phyloP scores from a whole-genome alignment of 2,888 invertebrate genomes.

The Drosophila lacicola region DNA sequence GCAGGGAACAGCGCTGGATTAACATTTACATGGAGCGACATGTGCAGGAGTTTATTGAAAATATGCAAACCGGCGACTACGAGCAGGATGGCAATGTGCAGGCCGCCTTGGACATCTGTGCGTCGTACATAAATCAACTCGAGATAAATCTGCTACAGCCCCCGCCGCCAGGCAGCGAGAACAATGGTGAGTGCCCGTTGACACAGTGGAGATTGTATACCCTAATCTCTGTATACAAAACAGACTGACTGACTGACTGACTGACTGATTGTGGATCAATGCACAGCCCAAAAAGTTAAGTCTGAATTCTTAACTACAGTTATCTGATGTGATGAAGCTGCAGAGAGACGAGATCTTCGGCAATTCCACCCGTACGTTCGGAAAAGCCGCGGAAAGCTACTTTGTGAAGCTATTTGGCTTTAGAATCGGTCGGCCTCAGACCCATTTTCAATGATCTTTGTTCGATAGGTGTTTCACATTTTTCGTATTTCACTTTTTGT shows the following conservation, averaged over 20 bases:
- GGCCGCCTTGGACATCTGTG: constrained; percentile 82
- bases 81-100: constrained; percentile 82
- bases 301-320: no score
- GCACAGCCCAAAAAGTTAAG: no score
- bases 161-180: constrained; percentile 69
- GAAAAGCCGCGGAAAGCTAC: no score
- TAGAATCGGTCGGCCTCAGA: no score
- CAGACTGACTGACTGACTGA: not conserved
- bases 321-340: no score
- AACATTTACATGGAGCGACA: constrained; percentile 85
- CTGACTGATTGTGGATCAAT: not conserved
- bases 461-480: no score
- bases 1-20: constrained; percentile 79
- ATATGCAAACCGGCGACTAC: constrained; percentile 82
- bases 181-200: constrained; percentile 61
- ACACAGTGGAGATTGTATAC: constrained; percentile 7
- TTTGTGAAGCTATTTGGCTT: no score
- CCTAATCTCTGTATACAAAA: not conserved
- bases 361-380: no score
- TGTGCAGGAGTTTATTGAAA: constrained; percentile 84
- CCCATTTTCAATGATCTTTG: no score
- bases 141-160: constrained; percentile 84
- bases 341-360: no score
- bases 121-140: constrained; percentile 83
- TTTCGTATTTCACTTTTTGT: no score